Percentiles rank a stretch among this genome's conserved stretches.
Conservation (phyloP, 1,140 invertebrate species). For the Hylaeus volcanicus region DNA sequence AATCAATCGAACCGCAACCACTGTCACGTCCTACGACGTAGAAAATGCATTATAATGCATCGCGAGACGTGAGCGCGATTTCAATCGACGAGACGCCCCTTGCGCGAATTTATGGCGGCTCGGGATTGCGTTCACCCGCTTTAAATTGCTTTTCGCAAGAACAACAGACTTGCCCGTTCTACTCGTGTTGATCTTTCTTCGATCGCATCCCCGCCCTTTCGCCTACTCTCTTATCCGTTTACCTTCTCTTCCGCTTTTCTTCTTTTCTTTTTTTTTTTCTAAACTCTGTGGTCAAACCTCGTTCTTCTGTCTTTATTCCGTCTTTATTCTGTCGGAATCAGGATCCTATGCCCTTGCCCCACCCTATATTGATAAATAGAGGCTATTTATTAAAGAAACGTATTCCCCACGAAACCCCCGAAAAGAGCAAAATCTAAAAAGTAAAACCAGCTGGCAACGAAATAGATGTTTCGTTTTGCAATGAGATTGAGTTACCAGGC, state of each 20-base stretch:
- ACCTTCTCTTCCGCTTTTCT: not conserved
- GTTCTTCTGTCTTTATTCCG: no score
- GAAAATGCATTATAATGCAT: slow-evolving; percentile 72
- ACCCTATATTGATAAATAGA: no score
- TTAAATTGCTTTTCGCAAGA: slow-evolving; percentile 60
- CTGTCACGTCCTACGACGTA: slow-evolving; percentile 61
- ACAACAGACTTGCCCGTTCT: slow-evolving; percentile 33
- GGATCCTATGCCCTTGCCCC: no score
- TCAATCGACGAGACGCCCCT: slow-evolving; percentile 57
- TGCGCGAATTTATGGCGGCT: slow-evolving; percentile 61
- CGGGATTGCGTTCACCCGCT: slow-evolving; percentile 52
- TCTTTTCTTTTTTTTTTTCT: not conserved
- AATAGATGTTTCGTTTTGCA: not conserved
- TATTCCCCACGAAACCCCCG: not conserved
- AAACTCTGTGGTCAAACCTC: no score
- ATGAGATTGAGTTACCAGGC: not conserved
- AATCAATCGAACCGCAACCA: slow-evolving; percentile 70
- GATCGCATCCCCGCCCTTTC: not conserved
- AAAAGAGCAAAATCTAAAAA: not conserved
- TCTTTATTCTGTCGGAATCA: no score
- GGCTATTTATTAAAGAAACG: not conserved
- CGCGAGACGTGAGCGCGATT: slow-evolving; percentile 65
- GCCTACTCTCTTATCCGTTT: not conserved
- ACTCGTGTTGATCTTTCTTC: slow-evolving; percentile 10
- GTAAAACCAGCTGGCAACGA: not conserved